Base-by-base conservation (phyloP, 1,140 invertebrate species). In the Ruditapes philippinarum region DNA sequence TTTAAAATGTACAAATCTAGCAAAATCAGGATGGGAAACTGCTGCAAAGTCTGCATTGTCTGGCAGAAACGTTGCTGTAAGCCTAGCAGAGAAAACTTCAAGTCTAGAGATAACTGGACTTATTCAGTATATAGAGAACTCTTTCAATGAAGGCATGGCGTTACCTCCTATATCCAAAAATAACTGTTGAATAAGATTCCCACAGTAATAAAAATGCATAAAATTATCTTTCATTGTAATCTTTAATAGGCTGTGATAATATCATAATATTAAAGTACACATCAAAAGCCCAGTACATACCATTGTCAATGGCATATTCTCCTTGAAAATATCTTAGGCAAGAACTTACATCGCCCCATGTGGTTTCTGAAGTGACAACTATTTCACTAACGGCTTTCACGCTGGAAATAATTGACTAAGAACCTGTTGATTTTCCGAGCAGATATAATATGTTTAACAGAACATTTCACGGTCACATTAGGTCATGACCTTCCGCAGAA, bases 371-470 rank as follows among this genome's bases (percentile, higher is more conserved):
- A 70, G 33, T 70, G 65, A 70, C 65, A 70, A 70, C 12, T 38
- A 70, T 70, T 65, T 70, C 28, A 28, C 28, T 14, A 38, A 70
- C 1, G 33, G 38, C 65, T 70, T 70, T 70, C 65, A 70, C 22
- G 65, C 17, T 70, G 33, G n/a, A 19, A 38, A 70, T 70, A 70
- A 36, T 38, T 14, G 33, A 33, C 33, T 40, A 70, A 22, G 33
- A 70, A 38, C 36, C 65, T 36, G 65, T 70, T 70, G 65, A 70
- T 70, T 70, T 70, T 70, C 36, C 31, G 17, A 28, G 9, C 25
- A 70, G 65, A 70, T 70, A 70, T 70, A n/a, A 70, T 70, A 40
- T 9, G 9, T 70, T 40, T 70, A 70, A 9, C 65, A 70, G 65
- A 70, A 38, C 9, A 38, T 70, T 25, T n/a, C 65, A 70, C 36